These are phyloP conservation scores for Thaumetopoea pityocampa DNA, from an alignment of 1,140 invertebrate species.

Conservation along the genomic window DNA sequence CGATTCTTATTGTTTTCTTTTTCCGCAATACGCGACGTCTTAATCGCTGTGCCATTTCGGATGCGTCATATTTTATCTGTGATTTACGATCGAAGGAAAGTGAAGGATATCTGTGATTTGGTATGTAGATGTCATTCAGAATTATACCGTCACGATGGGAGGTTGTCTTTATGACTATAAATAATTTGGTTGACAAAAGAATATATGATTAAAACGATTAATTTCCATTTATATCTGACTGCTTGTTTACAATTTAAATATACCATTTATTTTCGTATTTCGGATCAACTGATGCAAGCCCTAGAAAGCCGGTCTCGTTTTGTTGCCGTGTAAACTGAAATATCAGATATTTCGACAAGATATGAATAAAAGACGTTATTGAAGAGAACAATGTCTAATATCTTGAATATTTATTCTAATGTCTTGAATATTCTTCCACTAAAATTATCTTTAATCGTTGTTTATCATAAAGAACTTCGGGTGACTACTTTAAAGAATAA, in stretches of 20 bases:
- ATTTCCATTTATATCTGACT: conserved; percentile 14
- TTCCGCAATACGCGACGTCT: conserved; percentile 35
- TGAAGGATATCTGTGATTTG: conserved; percentile 34
- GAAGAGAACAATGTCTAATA: too few relatives aligned
- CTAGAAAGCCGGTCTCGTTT: conserved; percentile 11
- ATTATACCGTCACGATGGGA: conserved; percentile 17
- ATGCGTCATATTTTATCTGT: conserved; percentile 33
- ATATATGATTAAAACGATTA: too few relatives aligned
- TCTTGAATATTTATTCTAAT: too few relatives aligned
- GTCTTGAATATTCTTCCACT: too few relatives aligned
- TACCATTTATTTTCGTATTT: conserved; percentile 1
- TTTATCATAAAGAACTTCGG: too few relatives aligned
- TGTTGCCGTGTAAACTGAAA: too few relatives aligned
- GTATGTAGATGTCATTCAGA: conserved; percentile 25
- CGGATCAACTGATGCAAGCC: conserved; percentile 7
- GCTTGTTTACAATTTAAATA: conserved; percentile 8
- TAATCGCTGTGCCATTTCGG: conserved; percentile 34
- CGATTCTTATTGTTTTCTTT: conserved; percentile 40
- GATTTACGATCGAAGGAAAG: conserved; percentile 23
- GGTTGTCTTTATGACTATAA: conserved; percentile 10
- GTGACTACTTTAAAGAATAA: too few relatives aligned
- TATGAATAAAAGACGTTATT: too few relatives aligned
- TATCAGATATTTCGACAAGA: too few relatives aligned
- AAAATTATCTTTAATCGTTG: too few relatives aligned
- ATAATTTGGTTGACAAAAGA: conserved; percentile 17